These are phyloP conservation scores for Drosophila kambysellisi DNA, from an alignment of 2,888 invertebrate species.

Conservation along the genomic window DNA sequence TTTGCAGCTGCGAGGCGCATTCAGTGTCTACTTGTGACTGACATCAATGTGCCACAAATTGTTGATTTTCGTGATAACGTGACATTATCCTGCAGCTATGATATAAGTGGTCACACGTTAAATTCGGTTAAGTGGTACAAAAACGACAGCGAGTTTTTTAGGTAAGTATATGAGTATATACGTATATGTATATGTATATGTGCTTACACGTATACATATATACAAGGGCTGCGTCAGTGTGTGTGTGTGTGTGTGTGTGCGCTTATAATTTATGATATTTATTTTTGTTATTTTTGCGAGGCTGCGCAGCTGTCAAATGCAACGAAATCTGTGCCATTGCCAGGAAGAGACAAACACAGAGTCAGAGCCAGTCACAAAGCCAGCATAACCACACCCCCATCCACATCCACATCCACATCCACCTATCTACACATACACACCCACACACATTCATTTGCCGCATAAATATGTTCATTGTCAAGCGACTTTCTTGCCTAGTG, in stretches of 20 bases:
- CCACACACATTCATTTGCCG: constrained; percentile 23
- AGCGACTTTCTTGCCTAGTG: constrained; percentile 75
- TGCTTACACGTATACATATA: not conserved
- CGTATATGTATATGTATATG: no score
- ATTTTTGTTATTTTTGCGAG: constrained; percentile 53
- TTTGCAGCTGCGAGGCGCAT: constrained; percentile 69
- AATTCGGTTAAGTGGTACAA: constrained; percentile 86
- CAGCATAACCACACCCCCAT: constrained; percentile 20
- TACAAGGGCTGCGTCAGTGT: constrained; percentile 6
- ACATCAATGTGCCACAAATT: constrained; percentile 85
- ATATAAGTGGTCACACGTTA: constrained; percentile 85
- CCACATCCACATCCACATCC: not conserved
- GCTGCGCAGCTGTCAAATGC: constrained; percentile 70
- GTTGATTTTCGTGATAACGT: constrained; percentile 85
- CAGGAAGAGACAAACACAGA: constrained; percentile 20
- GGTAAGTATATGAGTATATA: constrained; percentile 73
- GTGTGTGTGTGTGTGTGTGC: constrained; percentile 41
- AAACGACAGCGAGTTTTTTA: constrained; percentile 86
- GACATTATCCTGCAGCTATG: constrained; percentile 85
- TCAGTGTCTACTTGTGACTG: constrained; percentile 83
- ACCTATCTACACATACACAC: constrained; percentile 18
- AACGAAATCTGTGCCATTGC: constrained; percentile 62
- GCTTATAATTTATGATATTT: constrained; percentile 72
- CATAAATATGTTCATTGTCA: constrained; percentile 72
- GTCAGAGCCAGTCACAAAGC: constrained; percentile 16